Conservation (phyloP, 2,113 vertebrate genomes). For the Onychostruthus taczanowskii region DNA sequence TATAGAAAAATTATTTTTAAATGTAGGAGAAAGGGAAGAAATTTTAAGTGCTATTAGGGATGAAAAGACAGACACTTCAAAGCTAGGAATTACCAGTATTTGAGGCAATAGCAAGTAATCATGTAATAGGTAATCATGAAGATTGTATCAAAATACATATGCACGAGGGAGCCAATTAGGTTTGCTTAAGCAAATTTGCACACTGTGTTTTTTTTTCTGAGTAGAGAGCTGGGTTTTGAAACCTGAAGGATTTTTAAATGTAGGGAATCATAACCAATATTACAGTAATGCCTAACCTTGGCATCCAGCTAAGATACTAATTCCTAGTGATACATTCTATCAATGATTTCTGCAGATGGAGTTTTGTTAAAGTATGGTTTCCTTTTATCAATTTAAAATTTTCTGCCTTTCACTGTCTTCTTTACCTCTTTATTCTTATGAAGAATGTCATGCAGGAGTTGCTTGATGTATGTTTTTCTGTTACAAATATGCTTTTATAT, state of each 20-base stretch:
- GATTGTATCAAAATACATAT: background rate
- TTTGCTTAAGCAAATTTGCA: background rate
- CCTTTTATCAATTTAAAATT: background rate
- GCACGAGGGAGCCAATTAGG: background rate
- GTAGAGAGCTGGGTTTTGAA: background rate
- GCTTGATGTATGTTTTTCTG: background rate
- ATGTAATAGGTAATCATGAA: background rate
- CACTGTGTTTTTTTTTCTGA: rapidly evolving
- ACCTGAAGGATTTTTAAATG: background rate
- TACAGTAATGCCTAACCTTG: background rate
- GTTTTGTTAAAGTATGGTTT: background rate
- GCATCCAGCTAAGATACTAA: background rate
- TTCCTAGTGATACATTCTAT: background rate
- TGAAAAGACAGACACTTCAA: background rate
- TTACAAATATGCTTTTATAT: background rate
- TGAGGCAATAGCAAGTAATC: background rate
- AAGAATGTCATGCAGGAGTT: background rate
- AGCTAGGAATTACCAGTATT: background rate
- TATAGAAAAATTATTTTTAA: background rate
- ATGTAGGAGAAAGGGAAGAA: background rate
- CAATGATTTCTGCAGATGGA: background rate
- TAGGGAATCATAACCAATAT: background rate
- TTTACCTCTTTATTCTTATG: background rate
- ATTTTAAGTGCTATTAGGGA: background rate
- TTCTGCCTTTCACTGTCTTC: background rate